phyloP scores from a whole-genome alignment of 2,888 invertebrate genomes.

The Apodemia hepburni region DNA sequence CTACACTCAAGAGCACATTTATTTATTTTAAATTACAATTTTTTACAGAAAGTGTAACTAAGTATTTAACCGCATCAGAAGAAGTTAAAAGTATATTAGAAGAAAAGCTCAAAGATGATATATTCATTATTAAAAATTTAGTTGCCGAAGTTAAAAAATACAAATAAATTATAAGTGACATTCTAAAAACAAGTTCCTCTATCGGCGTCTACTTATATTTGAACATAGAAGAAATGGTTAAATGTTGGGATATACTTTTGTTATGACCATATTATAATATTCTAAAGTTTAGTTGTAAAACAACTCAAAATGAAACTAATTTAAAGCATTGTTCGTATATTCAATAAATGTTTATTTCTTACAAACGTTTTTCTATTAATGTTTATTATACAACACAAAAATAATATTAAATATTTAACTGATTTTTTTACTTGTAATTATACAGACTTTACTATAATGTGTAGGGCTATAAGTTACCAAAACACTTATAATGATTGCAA shows the following conservation, averaged over 20 bases:
- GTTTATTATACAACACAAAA: too few species aligned
- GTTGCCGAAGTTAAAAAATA: conserved; percentile 66
- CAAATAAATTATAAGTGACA: conserved; percentile 39
- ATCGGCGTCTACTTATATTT: too few species aligned
- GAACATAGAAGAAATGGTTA: background rate
- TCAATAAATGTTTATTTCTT: conserved; percentile 10
- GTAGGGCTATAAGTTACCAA: too few species aligned
- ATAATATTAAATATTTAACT: too few species aligned
- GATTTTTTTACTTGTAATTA: too few species aligned
- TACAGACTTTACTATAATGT: too few species aligned
- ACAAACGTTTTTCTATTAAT: background rate
- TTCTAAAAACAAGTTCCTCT: too few species aligned
- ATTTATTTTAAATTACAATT: background rate
- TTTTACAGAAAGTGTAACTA: conserved; percentile 60
- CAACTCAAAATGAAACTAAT: background rate
- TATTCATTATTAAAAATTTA: conserved; percentile 54
- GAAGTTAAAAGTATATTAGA: conserved; percentile 51
- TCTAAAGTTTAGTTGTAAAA: too few species aligned
- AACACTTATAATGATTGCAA: too few species aligned
- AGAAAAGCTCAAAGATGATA: conserved; percentile 52
- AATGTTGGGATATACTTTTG: background rate
- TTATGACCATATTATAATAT: too few species aligned
- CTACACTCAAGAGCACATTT: background rate
- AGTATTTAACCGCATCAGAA: conserved; percentile 57
- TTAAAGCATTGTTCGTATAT: conserved; percentile 4